These are phyloP conservation scores for Tachycineta bicolor DNA, from an alignment of 2,113 vertebrate species.

Conservation along the genomic window DNA sequence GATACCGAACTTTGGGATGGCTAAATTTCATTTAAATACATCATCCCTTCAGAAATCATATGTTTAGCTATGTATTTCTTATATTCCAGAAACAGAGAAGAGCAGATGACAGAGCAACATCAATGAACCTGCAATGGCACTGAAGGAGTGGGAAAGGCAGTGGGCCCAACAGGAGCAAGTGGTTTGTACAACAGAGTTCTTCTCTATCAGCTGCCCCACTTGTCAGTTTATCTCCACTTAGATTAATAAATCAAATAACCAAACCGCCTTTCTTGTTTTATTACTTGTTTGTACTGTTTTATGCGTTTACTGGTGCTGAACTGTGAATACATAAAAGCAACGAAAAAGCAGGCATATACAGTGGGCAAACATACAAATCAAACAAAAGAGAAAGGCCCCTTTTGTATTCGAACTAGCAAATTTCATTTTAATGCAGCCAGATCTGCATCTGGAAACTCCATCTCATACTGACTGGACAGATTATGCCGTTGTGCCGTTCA, in stretches of 20 bases:
- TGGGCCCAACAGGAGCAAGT: background rate
- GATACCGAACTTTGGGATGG: background rate
- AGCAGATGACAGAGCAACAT: background rate
- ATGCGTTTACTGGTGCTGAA: background rate
- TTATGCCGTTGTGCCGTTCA: accelerated
- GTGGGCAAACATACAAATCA: background rate
- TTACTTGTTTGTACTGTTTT: background rate
- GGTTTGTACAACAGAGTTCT: background rate
- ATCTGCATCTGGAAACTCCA: background rate
- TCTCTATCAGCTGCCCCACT: background rate
- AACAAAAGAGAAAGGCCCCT: background rate
- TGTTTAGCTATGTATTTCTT: background rate
- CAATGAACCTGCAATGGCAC: accelerated
- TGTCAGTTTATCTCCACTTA: background rate
- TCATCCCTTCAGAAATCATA: background rate
- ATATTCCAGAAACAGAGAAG: background rate
- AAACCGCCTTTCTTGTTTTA: background rate
- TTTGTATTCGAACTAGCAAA: background rate
- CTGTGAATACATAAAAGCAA: background rate
- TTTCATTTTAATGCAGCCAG: background rate
- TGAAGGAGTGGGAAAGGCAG: background rate
- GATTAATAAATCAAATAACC: slow-evolving; percentile 6
- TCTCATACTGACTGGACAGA: background rate
- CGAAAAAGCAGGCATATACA: background rate
- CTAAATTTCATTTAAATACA: background rate